Evolutionary conservation across 2,113 vertebrate species (phyloP).

Genomic region (Callionymus lyra): DNA sequence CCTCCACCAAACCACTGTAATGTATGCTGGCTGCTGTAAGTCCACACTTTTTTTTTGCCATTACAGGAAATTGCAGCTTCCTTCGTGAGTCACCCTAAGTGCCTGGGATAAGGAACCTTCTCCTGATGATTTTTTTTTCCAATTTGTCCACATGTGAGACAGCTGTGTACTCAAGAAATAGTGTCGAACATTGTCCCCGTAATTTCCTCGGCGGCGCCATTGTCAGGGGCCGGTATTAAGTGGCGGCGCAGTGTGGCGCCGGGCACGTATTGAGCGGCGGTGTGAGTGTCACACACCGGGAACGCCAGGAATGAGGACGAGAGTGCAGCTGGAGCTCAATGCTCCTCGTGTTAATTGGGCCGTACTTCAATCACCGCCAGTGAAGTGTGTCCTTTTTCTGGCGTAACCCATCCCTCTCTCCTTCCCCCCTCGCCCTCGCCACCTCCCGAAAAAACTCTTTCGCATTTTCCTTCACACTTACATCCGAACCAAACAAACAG

Average conservation of each 20-base stretch:
- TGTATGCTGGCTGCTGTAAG: conserved; percentile 18
- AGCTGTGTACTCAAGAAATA: conserved; percentile 21
- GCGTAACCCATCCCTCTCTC: conserved; percentile 54
- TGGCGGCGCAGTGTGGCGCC: conserved; percentile 10
- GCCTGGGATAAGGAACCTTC: conserved; percentile 14
- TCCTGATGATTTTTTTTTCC: conserved; percentile 6
- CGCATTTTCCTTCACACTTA: conserved; percentile 35
- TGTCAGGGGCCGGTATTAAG: conserved; percentile 20
- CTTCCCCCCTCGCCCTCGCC: conserved; percentile 14
- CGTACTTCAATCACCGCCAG: conserved; percentile 60
- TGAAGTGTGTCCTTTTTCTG: conserved; percentile 64
- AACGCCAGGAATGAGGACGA: conserved; percentile 51
- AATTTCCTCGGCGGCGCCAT: conserved; percentile 31
- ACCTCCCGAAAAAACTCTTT: conserved; percentile 3
- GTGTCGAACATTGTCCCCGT: conserved; percentile 14
- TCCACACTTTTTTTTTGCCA: conserved; percentile 10
- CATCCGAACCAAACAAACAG: conserved; percentile 14
- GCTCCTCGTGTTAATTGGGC: conserved; percentile 63
- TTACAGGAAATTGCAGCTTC: conserved; percentile 16
- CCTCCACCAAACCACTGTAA: conserved; percentile 22
- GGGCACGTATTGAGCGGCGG: too few relatives aligned
- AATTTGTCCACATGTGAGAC: conserved; percentile 20
- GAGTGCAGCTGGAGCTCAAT: conserved; percentile 64
- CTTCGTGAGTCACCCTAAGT: conserved; percentile 11
- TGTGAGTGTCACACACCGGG: conserved; percentile 21